Percentiles rank a stretch among this genome's conserved stretches.
These are phyloP conservation scores for Cirrhinus mrigala DNA, from an alignment of 2,797 vertebrate species.

Conservation along the genomic window DNA sequence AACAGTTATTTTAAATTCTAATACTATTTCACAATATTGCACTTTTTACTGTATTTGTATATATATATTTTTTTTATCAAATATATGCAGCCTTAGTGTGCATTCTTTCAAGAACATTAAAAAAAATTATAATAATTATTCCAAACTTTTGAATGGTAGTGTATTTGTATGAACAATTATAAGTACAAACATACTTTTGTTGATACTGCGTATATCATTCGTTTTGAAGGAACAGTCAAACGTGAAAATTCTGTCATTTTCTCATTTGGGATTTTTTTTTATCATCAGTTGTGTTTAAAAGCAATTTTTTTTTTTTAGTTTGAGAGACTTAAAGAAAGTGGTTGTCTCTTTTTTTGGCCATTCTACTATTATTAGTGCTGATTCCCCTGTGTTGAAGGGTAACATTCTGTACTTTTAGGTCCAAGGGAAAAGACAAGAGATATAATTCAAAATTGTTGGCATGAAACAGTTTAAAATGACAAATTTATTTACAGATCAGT, in stretches of 20 bases:
- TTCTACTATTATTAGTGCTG: not conserved
- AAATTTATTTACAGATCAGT: conserved; percentile 55
- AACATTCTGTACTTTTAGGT: not conserved
- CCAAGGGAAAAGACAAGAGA: not conserved
- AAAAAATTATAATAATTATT: not conserved
- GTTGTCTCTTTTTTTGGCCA: not conserved
- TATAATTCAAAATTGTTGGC: not conserved
- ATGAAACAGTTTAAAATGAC: conserved; percentile 26
- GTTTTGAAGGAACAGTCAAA: not conserved
- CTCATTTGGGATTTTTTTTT: not conserved
- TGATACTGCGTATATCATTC: not conserved
- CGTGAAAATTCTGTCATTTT: not conserved
- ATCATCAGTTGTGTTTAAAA: not conserved
- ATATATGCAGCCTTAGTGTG: not conserved
- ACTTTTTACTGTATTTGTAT: not conserved
- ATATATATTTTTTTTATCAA: not conserved
- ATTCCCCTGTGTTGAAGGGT: not conserved
- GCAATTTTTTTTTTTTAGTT: not conserved
- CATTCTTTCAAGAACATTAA: not conserved
- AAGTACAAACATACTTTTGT: not conserved
- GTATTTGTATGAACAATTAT: not conserved
- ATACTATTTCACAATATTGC: not conserved
- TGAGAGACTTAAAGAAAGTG: not conserved
- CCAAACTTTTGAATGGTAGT: no score
- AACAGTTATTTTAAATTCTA: not conserved